Evolutionary conservation across 2,797 vertebrate genomes (phyloP).

Genomic region (Coluber constrictor): DNA sequence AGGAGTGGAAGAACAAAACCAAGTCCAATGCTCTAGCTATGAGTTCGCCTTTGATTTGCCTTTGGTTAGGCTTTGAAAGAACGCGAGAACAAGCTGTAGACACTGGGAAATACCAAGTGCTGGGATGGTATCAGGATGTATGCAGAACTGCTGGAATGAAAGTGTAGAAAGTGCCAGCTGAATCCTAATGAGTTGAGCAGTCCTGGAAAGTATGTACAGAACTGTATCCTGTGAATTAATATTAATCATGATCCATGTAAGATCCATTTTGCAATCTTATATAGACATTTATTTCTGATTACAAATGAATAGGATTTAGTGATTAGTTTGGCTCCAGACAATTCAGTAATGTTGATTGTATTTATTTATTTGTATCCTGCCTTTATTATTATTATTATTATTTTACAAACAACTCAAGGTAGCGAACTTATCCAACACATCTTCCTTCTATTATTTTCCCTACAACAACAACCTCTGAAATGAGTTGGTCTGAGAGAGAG

Average conservation of each 20-base stretch:
- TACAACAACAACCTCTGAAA: too few relatives aligned
- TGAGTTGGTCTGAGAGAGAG: too few relatives aligned
- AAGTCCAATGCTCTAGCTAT: background rate
- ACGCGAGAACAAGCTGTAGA: background rate
- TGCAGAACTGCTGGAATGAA: background rate
- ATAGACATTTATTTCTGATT: background rate
- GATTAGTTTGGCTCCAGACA: background rate
- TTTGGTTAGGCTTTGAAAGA: background rate
- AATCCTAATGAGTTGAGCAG: background rate
- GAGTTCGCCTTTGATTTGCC: background rate
- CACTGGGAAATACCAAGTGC: background rate
- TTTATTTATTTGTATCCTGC: too few relatives aligned
- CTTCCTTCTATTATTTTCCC: too few relatives aligned
- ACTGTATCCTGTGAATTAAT: background rate
- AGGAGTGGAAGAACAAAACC: background rate
- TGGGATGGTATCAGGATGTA: background rate
- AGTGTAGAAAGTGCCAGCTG: background rate
- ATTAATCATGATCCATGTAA: background rate
- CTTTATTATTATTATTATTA: too few relatives aligned
- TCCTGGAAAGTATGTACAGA: background rate
- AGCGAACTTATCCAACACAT: too few relatives aligned
- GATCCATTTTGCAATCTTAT: background rate
- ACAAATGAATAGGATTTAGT: background rate
- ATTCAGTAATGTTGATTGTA: background rate
- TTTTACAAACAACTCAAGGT: too few relatives aligned